A percentile compares a stretch with the other conserved stretches of the same genome.
Evolutionary conservation across 2,113 vertebrate genomes (phyloP).

Genomic region (Cepphus grylle): DNA sequence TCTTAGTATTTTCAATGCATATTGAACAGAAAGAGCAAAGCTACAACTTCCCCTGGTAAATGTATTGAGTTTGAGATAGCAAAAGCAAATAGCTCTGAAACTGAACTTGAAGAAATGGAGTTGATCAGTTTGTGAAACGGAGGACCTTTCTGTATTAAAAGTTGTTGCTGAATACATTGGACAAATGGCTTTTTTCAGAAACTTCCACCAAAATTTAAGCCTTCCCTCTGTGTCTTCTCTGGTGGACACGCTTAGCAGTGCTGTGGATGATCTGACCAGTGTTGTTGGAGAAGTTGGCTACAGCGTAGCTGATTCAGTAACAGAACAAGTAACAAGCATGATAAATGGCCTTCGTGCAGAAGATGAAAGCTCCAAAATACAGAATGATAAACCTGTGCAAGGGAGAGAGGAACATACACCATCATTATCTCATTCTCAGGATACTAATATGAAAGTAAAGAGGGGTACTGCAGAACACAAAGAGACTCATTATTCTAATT

Average conservation of each 20-base stretch:
- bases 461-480: not conserved
- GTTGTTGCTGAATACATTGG: not conserved
- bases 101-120: not conserved
- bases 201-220: slow-evolving; percentile 84
- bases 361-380: slow-evolving; percentile 58
- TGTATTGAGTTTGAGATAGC: not conserved
- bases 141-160: not conserved
- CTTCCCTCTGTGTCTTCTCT: slow-evolving; percentile 88
- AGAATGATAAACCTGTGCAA: not conserved
- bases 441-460: not conserved
- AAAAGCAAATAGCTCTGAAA: slow-evolving; percentile 16
- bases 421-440: not conserved
- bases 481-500: not conserved
- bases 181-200: slow-evolving; percentile 93
- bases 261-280: slow-evolving; percentile 84
- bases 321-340: slow-evolving; percentile 88
- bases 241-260: slow-evolving; percentile 84
- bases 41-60: not conserved
- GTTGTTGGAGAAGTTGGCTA: slow-evolving; percentile 86
- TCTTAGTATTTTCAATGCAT: slow-evolving; percentile 13
- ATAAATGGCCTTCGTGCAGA: slow-evolving; percentile 80
- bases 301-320: slow-evolving; percentile 85
- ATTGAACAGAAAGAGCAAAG: slow-evolving; percentile 32
- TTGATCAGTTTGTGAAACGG: slow-evolving; percentile 15
- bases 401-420: not conserved